Evolutionary conservation across 2,113 vertebrate genomes (phyloP), one percentile per base, ranked within the genome.

Genomic region (Monarcha castaneiventris): DNA sequence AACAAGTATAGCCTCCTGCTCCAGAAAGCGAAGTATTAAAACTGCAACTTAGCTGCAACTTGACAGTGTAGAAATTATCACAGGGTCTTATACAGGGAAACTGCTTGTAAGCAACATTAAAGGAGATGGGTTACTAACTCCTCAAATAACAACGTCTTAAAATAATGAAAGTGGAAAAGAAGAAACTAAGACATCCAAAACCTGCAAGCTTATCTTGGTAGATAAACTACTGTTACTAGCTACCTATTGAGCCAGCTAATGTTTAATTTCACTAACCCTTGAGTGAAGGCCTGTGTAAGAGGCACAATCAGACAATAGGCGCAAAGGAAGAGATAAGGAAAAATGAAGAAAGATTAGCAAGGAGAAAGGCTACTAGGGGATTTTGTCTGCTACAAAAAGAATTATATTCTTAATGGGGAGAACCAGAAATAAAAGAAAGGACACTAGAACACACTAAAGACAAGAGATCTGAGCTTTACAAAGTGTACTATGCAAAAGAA

Each of bases 201-300:
- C 86, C 93, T 76, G 89, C 73, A 95, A 97, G 79, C 95, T 97
- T 97, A 97, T 97, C 96, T 96, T 92, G 46, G 52, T 91, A 96
- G 91, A 97, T 96, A 97, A 84, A 29, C 96, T 94, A 89, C 96
- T 91, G 95, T 97, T 97, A 96, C 91, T 85, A 97, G 84, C 82
- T 96, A 89, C 87, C 89, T 97, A 96, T 84, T 96, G 94, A 97
- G 90, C 77, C 77, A 89, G 93, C 84, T 97, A 97, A 97, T 89
- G 90, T 97, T 97, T 98, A 97, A 97, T 98, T 97, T 97, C 96
- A 96, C 93, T 97, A 97, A 98, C 97, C 97, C 97, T 98, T 97
- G 97, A 95, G 92, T 95, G 95, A 97, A 97, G 94, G 85, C 93
- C 87, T 96, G 54, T 97, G 94, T 96, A 97, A 97, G 93, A 97